These are phyloP conservation scores for Enteromius mattozi DNA, from an alignment of 2,797 vertebrate genomes.

Conservation along the genomic window DNA sequence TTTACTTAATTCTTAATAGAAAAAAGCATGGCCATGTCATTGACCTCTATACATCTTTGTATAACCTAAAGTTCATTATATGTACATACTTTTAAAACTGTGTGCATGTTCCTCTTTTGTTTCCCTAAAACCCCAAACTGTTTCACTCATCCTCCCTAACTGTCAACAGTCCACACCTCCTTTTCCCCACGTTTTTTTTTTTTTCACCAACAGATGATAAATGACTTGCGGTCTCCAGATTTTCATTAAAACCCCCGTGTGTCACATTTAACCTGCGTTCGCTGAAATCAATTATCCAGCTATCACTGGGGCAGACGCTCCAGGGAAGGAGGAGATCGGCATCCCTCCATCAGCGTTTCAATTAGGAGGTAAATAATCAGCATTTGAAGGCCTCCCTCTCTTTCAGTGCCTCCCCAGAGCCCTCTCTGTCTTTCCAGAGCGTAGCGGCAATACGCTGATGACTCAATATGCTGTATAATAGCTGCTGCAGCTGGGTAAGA, in stretches of 20 bases:
- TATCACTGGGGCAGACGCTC: conserved; percentile 83
- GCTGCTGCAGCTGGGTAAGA: conserved; percentile 55
- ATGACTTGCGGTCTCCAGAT: conserved; percentile 88
- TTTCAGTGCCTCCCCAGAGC: conserved; percentile 55
- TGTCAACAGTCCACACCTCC: conserved; percentile 46
- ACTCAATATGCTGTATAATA: conserved; percentile 60
- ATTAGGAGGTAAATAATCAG: conserved; percentile 90
- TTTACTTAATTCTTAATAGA: neutral
- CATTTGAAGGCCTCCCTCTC: conserved; percentile 76
- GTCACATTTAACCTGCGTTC: conserved; percentile 93
- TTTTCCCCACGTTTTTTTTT: conserved; percentile 9
- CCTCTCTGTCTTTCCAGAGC: conserved; percentile 58
- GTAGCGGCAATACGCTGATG: conserved; percentile 52
- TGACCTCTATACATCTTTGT: no score
- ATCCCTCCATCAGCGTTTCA: conserved; percentile 88
- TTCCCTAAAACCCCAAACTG: conserved; percentile 33
- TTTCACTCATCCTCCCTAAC: conserved; percentile 45
- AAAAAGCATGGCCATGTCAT: neutral
- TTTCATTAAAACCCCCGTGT: conserved; percentile 91
- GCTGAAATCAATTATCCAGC: conserved; percentile 90
- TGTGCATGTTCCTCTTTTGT: neutral
- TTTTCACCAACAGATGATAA: conserved; percentile 81
- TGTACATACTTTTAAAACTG: neutral
- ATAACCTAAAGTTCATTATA: neutral
- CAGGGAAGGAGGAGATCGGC: conserved; percentile 53